These are phyloP conservation scores for Drosophila ustulata DNA, from an alignment of 2,888 invertebrate species.

Conservation along the genomic window DNA sequence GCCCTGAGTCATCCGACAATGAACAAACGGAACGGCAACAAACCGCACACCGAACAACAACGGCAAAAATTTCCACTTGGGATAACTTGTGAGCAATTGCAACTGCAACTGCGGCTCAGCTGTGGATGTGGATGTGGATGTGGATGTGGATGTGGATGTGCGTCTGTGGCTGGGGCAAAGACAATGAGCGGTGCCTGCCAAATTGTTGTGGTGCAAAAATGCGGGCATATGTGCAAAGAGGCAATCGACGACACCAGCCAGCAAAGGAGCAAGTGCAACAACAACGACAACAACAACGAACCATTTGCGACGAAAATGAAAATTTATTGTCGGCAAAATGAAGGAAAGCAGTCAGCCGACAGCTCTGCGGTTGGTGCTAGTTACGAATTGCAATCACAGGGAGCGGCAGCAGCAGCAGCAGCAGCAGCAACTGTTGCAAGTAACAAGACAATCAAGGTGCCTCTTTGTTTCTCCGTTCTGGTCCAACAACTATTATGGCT, in stretches of 20 bases:
- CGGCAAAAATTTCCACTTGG: conserved; percentile 82
- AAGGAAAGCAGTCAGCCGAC: conserved; percentile 64
- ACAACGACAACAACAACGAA: conserved; percentile 40
- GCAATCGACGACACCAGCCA: conserved; percentile 79
- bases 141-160: background rate
- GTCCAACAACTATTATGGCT: conserved; percentile 41
- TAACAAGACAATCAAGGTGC: conserved; percentile 74
- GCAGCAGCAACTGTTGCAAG: conserved; percentile 19
- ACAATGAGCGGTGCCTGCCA: conserved; percentile 77
- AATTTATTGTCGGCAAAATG: conserved; percentile 82
- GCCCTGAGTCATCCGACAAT: conserved; percentile 47
- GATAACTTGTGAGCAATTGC: conserved; percentile 83
- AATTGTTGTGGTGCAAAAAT: conserved; percentile 79
- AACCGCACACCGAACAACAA: conserved; percentile 50
- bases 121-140: conserved; percentile 3
- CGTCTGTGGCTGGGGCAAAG: conserved; percentile 49
- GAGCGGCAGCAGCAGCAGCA: conserved; percentile 7
- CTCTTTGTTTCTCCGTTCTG: conserved; percentile 57
- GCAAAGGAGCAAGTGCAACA: conserved; percentile 63
- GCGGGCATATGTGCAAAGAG: conserved; percentile 81
- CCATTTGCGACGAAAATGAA: conserved; percentile 82
- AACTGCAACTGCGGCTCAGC: conserved; percentile 57
- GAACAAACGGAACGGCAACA: conserved; percentile 30
- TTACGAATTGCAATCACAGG: conserved; percentile 25
- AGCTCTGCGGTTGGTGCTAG: conserved; percentile 58